Conservation (phyloP, 2,888 invertebrate genomes). For the Alloplasta piceator region DNA sequence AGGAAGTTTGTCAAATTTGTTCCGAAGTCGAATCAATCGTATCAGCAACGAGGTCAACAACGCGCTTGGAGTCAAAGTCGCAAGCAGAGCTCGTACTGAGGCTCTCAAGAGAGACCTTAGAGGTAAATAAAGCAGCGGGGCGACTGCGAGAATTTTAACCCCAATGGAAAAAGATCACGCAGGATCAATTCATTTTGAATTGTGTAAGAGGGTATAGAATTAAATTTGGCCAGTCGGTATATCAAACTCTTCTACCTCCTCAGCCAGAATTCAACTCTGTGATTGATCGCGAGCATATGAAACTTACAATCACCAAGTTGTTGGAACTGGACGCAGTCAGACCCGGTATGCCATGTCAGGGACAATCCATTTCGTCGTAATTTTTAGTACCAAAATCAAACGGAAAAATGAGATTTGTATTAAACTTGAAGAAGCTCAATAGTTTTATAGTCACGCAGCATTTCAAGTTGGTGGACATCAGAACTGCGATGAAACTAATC, state of each 20-base stretch:
- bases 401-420: conserved; percentile 56
- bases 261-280: conserved; percentile 27
- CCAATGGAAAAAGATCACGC: conserved; percentile 40
- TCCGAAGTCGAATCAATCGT: conserved; percentile 42
- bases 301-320: conserved; percentile 23
- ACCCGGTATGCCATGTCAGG: conserved; percentile 16
- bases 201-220: conserved; percentile 65
- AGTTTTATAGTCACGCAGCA: conserved; percentile 57
- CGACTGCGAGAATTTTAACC: conserved; percentile 29
- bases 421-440: conserved; percentile 65
- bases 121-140: conserved; percentile 64
- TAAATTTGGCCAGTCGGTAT: conserved; percentile 47
- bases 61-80: conserved; percentile 45
- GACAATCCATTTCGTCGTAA: conserved; percentile 56
- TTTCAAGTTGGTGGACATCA: conserved; percentile 63
- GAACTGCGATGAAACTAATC: conserved; percentile 48
- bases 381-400: conserved; percentile 58
- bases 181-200: conserved; percentile 50
- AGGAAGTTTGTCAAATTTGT: conserved; percentile 33
- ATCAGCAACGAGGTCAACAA: conserved; percentile 52
- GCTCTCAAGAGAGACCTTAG: conserved; percentile 28
- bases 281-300: conserved; percentile 28
- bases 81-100: conserved; percentile 44
- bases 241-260: conserved; percentile 34
- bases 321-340: conserved; percentile 39